Evolutionary conservation across 2,797 vertebrate genomes (phyloP).

Genomic region (Pteronotus mesoamericanus): DNA sequence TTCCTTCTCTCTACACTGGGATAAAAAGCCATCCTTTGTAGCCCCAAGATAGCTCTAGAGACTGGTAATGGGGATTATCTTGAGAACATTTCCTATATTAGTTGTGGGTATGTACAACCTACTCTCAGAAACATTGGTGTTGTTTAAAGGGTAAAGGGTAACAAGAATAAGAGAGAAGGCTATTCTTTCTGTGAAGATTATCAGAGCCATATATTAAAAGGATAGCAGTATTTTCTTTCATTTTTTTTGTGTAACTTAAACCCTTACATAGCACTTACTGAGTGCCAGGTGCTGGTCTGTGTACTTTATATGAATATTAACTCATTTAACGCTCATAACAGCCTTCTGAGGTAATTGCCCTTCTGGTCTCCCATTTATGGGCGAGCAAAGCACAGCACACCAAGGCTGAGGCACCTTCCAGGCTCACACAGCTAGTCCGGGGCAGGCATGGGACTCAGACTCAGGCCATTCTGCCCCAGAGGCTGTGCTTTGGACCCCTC

Average conservation of each 20-base stretch:
- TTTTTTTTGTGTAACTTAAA: background rate
- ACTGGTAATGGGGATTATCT: background rate
- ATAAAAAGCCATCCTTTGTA: background rate
- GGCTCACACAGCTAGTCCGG: background rate
- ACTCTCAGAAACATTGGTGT: background rate
- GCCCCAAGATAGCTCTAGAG: background rate
- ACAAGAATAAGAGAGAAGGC: background rate
- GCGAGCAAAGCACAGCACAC: background rate
- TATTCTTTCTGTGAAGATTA: background rate
- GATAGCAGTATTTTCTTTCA: background rate
- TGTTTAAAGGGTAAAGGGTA: background rate
- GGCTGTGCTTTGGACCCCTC: rapidly evolving
- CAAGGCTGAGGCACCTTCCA: background rate
- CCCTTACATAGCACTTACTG: background rate
- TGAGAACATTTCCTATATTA: background rate
- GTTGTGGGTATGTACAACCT: background rate
- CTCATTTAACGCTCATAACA: background rate
- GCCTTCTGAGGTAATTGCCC: background rate
- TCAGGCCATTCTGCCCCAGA: too few relatives aligned
- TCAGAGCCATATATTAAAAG: background rate
- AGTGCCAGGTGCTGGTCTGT: background rate
- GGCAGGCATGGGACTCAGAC: background rate
- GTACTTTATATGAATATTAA: background rate
- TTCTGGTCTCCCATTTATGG: background rate
- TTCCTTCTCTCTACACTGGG: background rate